Evolutionary conservation across 2,888 invertebrate species (phyloP).

Genomic region (Cylloceria caligata): DNA sequence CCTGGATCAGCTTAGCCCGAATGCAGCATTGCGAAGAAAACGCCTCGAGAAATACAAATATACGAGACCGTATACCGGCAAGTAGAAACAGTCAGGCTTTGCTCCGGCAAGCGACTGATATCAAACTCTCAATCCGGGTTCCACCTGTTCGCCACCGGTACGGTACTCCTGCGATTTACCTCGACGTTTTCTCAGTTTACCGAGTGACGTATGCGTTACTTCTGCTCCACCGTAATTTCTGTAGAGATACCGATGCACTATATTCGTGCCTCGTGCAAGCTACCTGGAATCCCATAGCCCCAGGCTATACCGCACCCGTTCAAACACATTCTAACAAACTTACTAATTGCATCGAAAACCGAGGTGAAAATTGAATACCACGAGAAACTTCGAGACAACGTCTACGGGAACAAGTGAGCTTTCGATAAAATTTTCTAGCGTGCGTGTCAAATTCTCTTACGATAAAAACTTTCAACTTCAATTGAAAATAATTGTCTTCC

Average conservation of each 20-base stretch:
- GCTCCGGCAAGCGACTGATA: slow-evolving; percentile 25
- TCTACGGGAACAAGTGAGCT: not conserved
- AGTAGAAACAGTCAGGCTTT: slow-evolving; percentile 39
- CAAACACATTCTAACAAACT: slow-evolving; percentile 41
- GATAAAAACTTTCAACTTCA: not conserved
- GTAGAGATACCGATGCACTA: not conserved
- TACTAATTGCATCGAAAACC: slow-evolving; percentile 44
- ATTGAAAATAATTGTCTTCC: not conserved
- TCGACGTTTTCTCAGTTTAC: slow-evolving; percentile 28
- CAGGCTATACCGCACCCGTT: slow-evolving; percentile 4
- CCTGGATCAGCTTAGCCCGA: slow-evolving; percentile 4
- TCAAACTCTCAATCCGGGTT: slow-evolving; percentile 6
- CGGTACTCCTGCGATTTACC: slow-evolving; percentile 16
- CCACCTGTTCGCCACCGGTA: slow-evolving; percentile 18
- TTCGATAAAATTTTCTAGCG: not conserved
- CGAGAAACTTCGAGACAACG: not conserved
- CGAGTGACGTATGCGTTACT: not conserved
- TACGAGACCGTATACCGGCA: not conserved
- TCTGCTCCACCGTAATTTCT: not conserved
- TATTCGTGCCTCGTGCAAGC: not conserved
- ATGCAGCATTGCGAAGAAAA: slow-evolving; percentile 19
- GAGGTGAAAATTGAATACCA: slow-evolving; percentile 35
- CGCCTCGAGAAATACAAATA: slow-evolving; percentile 9
- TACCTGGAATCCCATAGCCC: slow-evolving; percentile 8
- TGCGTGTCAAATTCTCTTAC: not conserved